A percentile compares a stretch with the other conserved stretches of the same genome.
phyloP scores from a whole-genome alignment of 2,888 invertebrate genomes.

The Heliconius ismenius region DNA sequence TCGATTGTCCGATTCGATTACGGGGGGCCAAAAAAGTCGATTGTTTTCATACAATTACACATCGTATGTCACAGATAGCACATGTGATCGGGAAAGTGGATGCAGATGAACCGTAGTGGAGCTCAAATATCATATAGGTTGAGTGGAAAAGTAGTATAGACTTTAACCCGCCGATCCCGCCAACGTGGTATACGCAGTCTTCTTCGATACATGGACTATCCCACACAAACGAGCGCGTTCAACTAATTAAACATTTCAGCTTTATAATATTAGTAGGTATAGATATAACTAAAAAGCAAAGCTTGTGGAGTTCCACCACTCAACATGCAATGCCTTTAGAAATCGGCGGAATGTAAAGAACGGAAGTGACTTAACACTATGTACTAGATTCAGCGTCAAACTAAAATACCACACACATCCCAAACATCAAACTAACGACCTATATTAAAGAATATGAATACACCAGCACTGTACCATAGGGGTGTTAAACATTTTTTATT shows the following conservation, averaged over 20 bases:
- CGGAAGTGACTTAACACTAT: not conserved
- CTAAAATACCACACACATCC: not conserved
- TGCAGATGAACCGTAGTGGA: not conserved
- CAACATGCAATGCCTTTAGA: no score
- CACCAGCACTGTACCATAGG: not conserved
- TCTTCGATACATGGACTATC: no score
- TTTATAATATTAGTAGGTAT: no score
- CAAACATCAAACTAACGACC: not conserved
- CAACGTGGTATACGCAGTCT: rapidly evolving
- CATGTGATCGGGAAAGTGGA: constrained; percentile 28
- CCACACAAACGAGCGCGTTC: no score
- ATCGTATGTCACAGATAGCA: constrained; percentile 42
- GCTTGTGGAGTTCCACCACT: no score
- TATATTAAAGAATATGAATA: not conserved
- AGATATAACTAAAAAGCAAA: no score
- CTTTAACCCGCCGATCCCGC: no score
- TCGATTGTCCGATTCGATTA: constrained; percentile 71
- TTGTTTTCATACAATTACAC: constrained; percentile 44
- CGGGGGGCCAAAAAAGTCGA: constrained; percentile 58
- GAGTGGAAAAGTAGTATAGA: no score
- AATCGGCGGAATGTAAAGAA: no score
- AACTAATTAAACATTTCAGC: no score
- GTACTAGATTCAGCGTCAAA: not conserved
- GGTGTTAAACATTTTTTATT: not conserved
- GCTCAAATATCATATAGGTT: not conserved